These are phyloP conservation scores for Hapalemur alaotrensis DNA, from an alignment of 2,797 vertebrate genomes.

Conservation along the genomic window DNA sequence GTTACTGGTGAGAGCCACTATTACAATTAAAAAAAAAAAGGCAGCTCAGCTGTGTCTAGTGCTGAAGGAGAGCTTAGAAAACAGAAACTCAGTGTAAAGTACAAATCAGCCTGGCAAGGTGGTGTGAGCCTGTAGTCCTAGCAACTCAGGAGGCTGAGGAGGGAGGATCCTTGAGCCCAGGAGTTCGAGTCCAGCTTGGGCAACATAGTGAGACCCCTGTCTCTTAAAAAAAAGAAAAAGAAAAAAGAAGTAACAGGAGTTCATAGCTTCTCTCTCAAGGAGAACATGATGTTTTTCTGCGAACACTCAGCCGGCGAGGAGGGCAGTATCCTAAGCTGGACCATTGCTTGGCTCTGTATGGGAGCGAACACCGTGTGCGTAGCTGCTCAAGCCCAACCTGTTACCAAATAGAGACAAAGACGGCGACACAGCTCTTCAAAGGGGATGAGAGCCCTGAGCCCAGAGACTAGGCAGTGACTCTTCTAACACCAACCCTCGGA, in stretches of 20 bases:
- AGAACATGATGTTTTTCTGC: neutral
- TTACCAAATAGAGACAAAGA: neutral
- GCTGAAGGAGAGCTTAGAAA: neutral
- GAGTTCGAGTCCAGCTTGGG: neutral
- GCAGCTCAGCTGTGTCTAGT: neutral
- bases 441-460: neutral
- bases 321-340: fast-evolving
- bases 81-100: constrained; percentile 6
- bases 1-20: neutral
- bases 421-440: neutral
- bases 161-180: neutral
- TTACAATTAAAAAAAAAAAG: neutral
- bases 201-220: neutral
- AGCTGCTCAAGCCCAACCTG: neutral
- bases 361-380: neutral
- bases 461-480: neutral
- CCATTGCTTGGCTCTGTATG: neutral
- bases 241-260: neutral
- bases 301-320: neutral
- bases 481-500: neutral
- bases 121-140: neutral
- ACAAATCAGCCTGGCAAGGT: neutral
- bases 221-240: neutral
- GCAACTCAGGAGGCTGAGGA: neutral
- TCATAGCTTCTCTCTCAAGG: neutral